These are phyloP conservation scores for Oryzaephilus surinamensis DNA, from an alignment of 1,140 invertebrate genomes.

Conservation along the genomic window DNA sequence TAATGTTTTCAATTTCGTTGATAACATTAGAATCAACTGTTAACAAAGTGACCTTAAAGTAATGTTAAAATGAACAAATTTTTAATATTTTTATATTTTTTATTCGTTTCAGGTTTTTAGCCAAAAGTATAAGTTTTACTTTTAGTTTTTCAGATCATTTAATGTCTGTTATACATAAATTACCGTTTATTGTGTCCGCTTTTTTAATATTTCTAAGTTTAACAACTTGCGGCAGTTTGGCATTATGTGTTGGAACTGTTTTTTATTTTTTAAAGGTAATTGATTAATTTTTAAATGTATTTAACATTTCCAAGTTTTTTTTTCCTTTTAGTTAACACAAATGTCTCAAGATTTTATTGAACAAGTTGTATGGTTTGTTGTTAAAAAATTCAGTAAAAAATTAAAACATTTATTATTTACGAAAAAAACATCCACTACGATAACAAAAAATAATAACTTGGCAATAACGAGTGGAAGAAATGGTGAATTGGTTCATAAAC, in stretches of 20 bases:
- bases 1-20: constrained; percentile 38
- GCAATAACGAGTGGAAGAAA: background rate
- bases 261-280: constrained; percentile 48
- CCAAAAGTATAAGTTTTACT: constrained; percentile 41
- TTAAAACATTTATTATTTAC: constrained; percentile 14
- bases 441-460: background rate
- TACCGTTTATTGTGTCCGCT: constrained; percentile 40
- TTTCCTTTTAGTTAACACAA: constrained; percentile 52
- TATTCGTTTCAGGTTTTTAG: constrained; percentile 38
- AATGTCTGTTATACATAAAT: constrained; percentile 40
- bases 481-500: too few species aligned
- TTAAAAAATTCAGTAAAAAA: constrained; percentile 39
- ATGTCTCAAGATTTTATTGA: constrained; percentile 66
- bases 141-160: constrained; percentile 44
- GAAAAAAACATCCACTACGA: constrained; percentile 1
- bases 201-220: constrained; percentile 39
- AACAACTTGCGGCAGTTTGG: constrained; percentile 44
- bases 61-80: constrained; percentile 15
- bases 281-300: constrained; percentile 5
- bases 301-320: background rate
- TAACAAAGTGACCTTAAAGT: constrained; percentile 46
- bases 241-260: constrained; percentile 39
- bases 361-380: constrained; percentile 46
- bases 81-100: constrained; percentile 1
- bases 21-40: constrained; percentile 47